phyloP scores from a whole-genome alignment of 2,888 invertebrate genomes.

The Ornithoptera priamus region DNA sequence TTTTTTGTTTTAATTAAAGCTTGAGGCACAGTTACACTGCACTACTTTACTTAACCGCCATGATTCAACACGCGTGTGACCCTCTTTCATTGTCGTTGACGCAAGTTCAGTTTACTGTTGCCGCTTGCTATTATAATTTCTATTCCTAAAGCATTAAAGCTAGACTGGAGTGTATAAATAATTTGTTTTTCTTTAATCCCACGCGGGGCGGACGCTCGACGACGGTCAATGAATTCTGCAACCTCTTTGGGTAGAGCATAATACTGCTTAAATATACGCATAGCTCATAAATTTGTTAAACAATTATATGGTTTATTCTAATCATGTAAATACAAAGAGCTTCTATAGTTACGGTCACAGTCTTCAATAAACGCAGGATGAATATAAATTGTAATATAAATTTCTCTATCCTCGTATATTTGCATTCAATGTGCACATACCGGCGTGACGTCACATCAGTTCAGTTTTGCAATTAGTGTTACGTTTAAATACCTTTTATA shows the following conservation, averaged over 20 bases:
- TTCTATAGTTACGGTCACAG: conserved; percentile 3
- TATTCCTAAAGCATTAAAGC: conserved; percentile 38
- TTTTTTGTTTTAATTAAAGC: conserved; percentile 33
- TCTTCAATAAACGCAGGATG: conserved; percentile 18
- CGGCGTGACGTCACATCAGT: conserved; percentile 33
- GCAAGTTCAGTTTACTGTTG: conserved; percentile 35
- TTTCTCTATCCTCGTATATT: conserved; percentile 19
- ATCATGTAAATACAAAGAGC: conserved; percentile 3
- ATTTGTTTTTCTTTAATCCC: conserved; percentile 41
- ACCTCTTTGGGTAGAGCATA: conserved; percentile 20
- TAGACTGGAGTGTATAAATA: conserved; percentile 21
- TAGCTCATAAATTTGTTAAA: conserved; percentile 1
- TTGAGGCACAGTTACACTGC: conserved; percentile 64
- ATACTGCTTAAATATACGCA: background rate
- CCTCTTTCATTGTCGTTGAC: conserved; percentile 56
- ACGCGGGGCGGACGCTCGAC: conserved; percentile 47
- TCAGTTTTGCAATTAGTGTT: background rate
- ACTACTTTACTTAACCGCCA: conserved; percentile 61
- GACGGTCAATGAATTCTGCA: conserved; percentile 52
- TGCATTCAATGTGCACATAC: conserved; percentile 27
- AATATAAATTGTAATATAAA: conserved; percentile 24
- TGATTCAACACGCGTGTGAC: conserved; percentile 63
- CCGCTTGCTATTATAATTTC: conserved; percentile 33
- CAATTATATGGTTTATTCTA: conserved; percentile 13
- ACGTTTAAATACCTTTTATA: background rate